Conservation (phyloP, 2,888 invertebrate genomes). For the Euspilapteryx auroguttella region DNA sequence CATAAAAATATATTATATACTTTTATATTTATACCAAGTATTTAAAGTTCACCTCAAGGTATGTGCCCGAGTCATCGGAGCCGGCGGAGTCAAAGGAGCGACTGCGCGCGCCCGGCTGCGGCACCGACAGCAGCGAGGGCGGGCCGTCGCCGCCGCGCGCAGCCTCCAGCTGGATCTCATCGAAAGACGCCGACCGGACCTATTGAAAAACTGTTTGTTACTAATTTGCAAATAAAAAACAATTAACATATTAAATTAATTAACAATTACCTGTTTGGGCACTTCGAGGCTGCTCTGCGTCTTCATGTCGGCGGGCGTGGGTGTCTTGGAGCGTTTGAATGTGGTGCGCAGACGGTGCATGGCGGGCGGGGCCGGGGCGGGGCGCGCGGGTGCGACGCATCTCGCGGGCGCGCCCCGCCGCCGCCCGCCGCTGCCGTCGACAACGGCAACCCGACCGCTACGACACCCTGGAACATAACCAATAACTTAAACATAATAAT, state of each 20-base stretch:
- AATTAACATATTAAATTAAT: constrained; percentile 16
- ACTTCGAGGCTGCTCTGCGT: constrained; percentile 89
- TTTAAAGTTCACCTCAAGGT: constrained; percentile 29
- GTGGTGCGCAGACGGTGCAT: constrained; percentile 84
- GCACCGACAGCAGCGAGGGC: constrained; percentile 64
- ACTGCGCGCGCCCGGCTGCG: constrained; percentile 71
- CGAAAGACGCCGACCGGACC: constrained; percentile 88
- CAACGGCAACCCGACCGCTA: constrained; percentile 11
- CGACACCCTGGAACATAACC: no score
- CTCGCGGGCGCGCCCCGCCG: constrained; percentile 49
- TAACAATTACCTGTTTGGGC: constrained; percentile 70
- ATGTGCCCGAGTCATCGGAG: constrained; percentile 67
- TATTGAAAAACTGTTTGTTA: constrained; percentile 12
- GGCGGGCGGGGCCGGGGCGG: constrained; percentile 46
- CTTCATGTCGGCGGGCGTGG: constrained; percentile 90
- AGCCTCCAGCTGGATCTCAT: constrained; percentile 83
- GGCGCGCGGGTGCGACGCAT: constrained; percentile 41
- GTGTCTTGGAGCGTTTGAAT: constrained; percentile 85
- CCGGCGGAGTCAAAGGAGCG: constrained; percentile 81
- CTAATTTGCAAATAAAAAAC: neutral
- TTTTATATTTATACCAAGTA: neutral
- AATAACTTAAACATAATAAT: no score
- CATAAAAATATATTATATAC: neutral
- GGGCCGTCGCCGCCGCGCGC: constrained; percentile 58
- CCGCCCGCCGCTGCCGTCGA: constrained; percentile 24